These are phyloP conservation scores for Empidonax alnorum DNA, from an alignment of 2,113 vertebrate species.

Conservation along the genomic window DNA sequence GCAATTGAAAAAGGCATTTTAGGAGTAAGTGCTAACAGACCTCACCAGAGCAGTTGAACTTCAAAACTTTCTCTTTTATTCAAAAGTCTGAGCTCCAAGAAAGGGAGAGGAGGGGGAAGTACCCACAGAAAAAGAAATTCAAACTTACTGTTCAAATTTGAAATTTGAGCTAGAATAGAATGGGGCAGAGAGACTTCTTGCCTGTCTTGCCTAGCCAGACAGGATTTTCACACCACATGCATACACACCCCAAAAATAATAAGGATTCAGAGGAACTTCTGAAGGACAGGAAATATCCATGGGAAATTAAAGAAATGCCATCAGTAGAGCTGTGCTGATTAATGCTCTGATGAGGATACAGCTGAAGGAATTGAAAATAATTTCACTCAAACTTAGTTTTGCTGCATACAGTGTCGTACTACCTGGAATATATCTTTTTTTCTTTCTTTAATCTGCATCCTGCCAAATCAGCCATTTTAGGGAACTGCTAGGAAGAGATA, in stretches of 20 bases:
- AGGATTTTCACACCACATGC: neutral
- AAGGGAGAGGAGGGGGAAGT: neutral
- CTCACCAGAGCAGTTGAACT: neutral
- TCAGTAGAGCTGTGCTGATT: neutral
- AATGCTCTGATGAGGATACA: neutral
- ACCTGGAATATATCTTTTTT: neutral
- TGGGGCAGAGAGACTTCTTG: neutral
- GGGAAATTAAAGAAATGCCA: neutral
- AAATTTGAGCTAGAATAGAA: neutral
- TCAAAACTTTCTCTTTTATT: neutral
- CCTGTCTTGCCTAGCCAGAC: neutral
- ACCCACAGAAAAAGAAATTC: neutral
- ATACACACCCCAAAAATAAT: neutral
- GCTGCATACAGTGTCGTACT: neutral
- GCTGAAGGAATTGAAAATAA: neutral
- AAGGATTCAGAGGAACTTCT: neutral
- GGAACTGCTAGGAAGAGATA: neutral
- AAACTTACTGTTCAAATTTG: neutral
- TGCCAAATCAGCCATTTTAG: slow-evolving; percentile 1
- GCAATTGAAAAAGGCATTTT: neutral
- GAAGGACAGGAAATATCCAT: neutral
- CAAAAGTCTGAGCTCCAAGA: neutral
- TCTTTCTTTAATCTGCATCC: neutral
- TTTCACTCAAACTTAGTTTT: neutral
- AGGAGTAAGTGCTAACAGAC: neutral